Percentiles rank a stretch among this genome's conserved stretches.
These are phyloP conservation scores for Ceyx margarethae DNA, from an alignment of 2,113 vertebrate genomes.

Conservation along the genomic window DNA sequence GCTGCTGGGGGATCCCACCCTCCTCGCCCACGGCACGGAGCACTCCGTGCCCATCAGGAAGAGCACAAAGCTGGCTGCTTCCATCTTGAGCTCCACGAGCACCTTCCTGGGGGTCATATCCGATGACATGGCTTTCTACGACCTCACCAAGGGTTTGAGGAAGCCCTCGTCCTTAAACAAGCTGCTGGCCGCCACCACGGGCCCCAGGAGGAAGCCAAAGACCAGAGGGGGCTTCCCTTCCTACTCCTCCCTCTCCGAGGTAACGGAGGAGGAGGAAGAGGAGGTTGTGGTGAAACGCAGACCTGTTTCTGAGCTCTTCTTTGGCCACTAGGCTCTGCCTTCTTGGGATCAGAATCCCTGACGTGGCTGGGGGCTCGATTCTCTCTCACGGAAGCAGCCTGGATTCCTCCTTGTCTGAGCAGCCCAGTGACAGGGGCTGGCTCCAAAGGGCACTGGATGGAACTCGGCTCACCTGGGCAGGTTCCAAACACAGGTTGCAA, in stretches of 20 bases:
- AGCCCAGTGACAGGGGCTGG: background rate
- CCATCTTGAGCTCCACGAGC: slow-evolving; percentile 79
- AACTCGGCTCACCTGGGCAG: background rate
- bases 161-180: slow-evolving; percentile 82
- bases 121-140: slow-evolving; percentile 79
- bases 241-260: slow-evolving; percentile 56
- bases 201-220: slow-evolving; percentile 82
- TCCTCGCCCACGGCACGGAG: background rate
- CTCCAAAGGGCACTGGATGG: background rate
- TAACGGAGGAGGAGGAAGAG: slow-evolving; percentile 62
- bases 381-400: background rate
- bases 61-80: slow-evolving; percentile 75
- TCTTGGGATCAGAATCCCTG: background rate
- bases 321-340: slow-evolving; percentile 37
- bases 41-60: slow-evolving; percentile 36
- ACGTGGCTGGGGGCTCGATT: background rate
- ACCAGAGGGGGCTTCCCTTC: slow-evolving; percentile 72
- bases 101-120: slow-evolving; percentile 78
- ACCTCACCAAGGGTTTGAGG: slow-evolving; percentile 80
- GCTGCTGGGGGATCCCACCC: slow-evolving; percentile 78
- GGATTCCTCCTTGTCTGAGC: background rate
- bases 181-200: slow-evolving; percentile 78
- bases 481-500: background rate
- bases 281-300: slow-evolving; percentile 39
- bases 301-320: slow-evolving; percentile 66